phyloP scores from a whole-genome alignment of 2,797 vertebrate species.

The Percopsis omiscomaycus region DNA sequence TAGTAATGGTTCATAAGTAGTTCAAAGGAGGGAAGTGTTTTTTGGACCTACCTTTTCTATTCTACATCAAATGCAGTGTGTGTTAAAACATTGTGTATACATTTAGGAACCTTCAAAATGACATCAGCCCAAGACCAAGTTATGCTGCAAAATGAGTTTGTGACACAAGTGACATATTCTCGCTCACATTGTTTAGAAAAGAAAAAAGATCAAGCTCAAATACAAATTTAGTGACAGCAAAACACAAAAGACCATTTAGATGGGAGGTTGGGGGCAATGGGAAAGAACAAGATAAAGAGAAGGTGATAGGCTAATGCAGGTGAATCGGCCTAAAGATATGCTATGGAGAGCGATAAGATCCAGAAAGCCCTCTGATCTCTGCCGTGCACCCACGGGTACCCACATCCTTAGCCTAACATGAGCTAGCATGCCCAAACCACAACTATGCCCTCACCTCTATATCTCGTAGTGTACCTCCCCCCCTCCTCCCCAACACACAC shows the following conservation, averaged over 20 bases:
- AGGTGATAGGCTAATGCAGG: slow-evolving; percentile 47
- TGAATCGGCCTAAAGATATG: slow-evolving; percentile 58
- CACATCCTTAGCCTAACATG: slow-evolving; percentile 69
- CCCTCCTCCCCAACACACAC: slow-evolving; percentile 29
- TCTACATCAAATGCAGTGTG: no score
- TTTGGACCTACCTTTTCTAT: no score
- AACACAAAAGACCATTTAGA: slow-evolving; percentile 8
- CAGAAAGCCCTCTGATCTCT: slow-evolving; percentile 61
- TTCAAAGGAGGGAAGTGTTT: no score
- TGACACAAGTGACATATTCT: not conserved
- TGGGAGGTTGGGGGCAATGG: slow-evolving; percentile 10
- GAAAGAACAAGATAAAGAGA: slow-evolving; percentile 17
- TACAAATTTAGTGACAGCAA: slow-evolving; percentile 5
- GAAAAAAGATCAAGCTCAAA: slow-evolving; percentile 4
- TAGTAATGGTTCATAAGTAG: no score
- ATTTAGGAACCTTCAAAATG: not conserved
- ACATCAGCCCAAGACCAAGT: not conserved
- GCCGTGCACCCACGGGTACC: slow-evolving; percentile 65
- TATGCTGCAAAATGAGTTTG: slow-evolving; percentile 2
- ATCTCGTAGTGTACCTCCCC: slow-evolving; percentile 42
- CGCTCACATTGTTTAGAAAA: not conserved
- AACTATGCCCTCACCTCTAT: slow-evolving; percentile 62
- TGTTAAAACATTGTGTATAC: not conserved
- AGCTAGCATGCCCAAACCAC: slow-evolving; percentile 68
- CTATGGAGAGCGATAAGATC: slow-evolving; percentile 67